A percentile compares a stretch with the other conserved stretches of the same genome.
Evolutionary conservation across 2,888 invertebrate genomes (phyloP).

Genomic region (Eucera pruinosa): DNA sequence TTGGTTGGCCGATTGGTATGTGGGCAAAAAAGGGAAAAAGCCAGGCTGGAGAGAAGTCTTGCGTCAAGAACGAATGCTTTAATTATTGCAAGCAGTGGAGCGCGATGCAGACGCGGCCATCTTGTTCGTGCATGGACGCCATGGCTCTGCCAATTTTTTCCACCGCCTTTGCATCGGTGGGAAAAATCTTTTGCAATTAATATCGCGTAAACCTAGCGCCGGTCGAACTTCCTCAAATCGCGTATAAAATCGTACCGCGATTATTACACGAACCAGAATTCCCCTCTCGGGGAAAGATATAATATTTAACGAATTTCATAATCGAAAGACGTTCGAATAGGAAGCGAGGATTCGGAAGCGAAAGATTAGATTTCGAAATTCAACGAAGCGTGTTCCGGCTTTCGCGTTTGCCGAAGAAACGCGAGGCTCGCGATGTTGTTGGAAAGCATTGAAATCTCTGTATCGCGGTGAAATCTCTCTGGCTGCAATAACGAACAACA

Average conservation of each 20-base stretch:
- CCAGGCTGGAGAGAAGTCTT: constrained; percentile 31
- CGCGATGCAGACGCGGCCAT: constrained; percentile 66
- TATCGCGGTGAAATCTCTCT: constrained; percentile 40
- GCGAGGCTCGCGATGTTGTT: neutral
- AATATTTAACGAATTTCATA: too few relatives aligned
- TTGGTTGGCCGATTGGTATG: neutral
- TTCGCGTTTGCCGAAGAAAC: constrained; percentile 16
- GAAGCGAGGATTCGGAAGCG: too few relatives aligned
- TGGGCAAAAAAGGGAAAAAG: constrained; percentile 25
- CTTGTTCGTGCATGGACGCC: constrained; percentile 59
- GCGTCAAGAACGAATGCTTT: constrained; percentile 54
- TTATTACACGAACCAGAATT: too few relatives aligned
- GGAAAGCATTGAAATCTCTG: constrained; percentile 44
- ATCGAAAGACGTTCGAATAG: too few relatives aligned
- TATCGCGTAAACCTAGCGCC: neutral
- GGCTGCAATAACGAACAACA: constrained; percentile 37
- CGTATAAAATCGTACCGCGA: too few relatives aligned
- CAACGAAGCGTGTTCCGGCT: constrained; percentile 12
- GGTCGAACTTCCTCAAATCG: neutral
- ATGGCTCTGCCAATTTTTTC: constrained; percentile 52
- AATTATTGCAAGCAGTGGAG: constrained; percentile 67
- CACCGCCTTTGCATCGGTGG: neutral
- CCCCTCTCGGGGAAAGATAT: too few relatives aligned
- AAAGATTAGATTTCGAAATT: constrained; percentile 9
- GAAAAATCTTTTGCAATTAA: neutral